A percentile compares a stretch with the other conserved stretches of the same genome.
Evolutionary conservation across 2,888 invertebrate species (phyloP).

Genomic region (Chromoteleia sp.): DNA sequence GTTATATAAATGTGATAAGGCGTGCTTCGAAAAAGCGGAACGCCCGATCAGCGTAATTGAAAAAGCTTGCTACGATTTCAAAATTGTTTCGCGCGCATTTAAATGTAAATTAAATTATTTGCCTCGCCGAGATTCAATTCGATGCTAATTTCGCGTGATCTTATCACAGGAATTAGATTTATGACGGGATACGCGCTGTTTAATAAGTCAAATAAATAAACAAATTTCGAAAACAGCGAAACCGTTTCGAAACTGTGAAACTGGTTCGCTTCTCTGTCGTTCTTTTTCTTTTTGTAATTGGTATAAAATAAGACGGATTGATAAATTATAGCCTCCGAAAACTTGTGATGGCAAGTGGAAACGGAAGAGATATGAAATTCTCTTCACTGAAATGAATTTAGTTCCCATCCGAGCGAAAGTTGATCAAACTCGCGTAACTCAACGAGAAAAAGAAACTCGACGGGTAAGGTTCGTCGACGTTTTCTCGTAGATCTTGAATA

Average conservation of each 20-base stretch:
- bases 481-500: slow-evolving; percentile 16
- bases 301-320: slow-evolving; percentile 43
- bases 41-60: slow-evolving; percentile 49
- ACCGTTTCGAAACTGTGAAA: slow-evolving; percentile 10
- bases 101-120: slow-evolving; percentile 55
- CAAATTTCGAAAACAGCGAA: slow-evolving; percentile 23
- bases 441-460: slow-evolving; percentile 28
- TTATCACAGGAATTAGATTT: slow-evolving; percentile 37
- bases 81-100: slow-evolving; percentile 59
- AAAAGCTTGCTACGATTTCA: slow-evolving; percentile 47
- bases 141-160: slow-evolving; percentile 48
- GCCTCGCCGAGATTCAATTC: slow-evolving; percentile 25
- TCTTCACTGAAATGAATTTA: slow-evolving; percentile 47
- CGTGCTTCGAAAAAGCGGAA: slow-evolving; percentile 28
- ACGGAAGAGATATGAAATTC: slow-evolving; percentile 51
- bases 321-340: slow-evolving; percentile 49
- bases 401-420: slow-evolving; percentile 46
- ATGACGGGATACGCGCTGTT: slow-evolving; percentile 21
- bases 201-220: slow-evolving; percentile 48
- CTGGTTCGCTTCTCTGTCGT: neutral
- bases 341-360: slow-evolving; percentile 27
- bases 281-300: slow-evolving; percentile 25
- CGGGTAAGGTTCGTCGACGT: neutral
- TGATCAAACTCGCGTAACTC: slow-evolving; percentile 56
- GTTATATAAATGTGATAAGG: slow-evolving; percentile 56